These are phyloP conservation scores for Athalia cordata DNA, from an alignment of 2,888 invertebrate species.

Conservation along the genomic window DNA sequence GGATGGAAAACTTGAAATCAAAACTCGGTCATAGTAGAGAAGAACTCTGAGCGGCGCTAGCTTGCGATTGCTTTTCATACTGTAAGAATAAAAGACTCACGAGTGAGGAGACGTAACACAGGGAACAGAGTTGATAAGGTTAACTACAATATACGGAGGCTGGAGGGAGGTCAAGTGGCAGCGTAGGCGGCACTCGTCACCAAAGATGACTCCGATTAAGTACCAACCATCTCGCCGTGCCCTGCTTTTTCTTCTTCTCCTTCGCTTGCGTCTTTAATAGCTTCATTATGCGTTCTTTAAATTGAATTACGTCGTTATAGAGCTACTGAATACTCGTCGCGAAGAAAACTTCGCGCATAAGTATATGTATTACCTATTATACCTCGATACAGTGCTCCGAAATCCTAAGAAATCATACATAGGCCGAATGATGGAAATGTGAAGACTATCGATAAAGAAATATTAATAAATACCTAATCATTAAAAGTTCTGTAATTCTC, in stretches of 20 bases:
- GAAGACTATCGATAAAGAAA: neutral
- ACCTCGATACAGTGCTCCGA: no score
- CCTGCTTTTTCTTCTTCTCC: slow-evolving; percentile 2
- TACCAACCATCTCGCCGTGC: slow-evolving; percentile 20
- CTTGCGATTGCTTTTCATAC: neutral
- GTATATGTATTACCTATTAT: no score
- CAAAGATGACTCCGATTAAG: slow-evolving; percentile 50
- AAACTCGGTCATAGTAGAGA: slow-evolving; percentile 7
- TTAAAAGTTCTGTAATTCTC: neutral
- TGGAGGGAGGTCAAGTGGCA: slow-evolving; percentile 72
- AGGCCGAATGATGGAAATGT: neutral
- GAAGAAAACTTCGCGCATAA: neutral
- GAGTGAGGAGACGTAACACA: slow-evolving; percentile 14
- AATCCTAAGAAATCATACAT: no score
- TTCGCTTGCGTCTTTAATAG: slow-evolving; percentile 43
- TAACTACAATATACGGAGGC: slow-evolving; percentile 71
- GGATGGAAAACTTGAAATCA: neutral
- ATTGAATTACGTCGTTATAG: slow-evolving; percentile 40
- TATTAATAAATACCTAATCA: neutral
- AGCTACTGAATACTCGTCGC: slow-evolving; percentile 6
- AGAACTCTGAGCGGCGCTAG: neutral
- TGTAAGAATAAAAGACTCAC: slow-evolving; percentile 21
- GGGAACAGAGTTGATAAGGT: slow-evolving; percentile 71
- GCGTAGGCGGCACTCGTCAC: slow-evolving; percentile 70
- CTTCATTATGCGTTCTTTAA: slow-evolving; percentile 38